Evolutionary conservation across 2,888 invertebrate species (phyloP), one percentile per base, ranked within the genome.

Genomic region (Rhogogaster chlorosoma): DNA sequence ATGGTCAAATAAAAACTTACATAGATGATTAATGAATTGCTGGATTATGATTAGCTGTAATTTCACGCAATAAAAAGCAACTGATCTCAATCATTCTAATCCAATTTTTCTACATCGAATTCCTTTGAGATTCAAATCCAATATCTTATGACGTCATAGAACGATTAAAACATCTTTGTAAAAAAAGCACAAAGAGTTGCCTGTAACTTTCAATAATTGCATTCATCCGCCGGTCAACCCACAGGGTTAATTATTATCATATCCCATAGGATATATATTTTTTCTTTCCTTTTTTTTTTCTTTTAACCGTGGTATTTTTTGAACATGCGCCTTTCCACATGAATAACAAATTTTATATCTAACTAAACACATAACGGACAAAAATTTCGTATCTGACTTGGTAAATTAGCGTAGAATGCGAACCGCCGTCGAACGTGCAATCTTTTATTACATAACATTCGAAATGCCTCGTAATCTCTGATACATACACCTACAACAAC

Each of bases 361-460:
- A n/a, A n/a, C n/a, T n/a, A n/a, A n/a, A n/a, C n/a, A n/a, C n/a
- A n/a, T n/a, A n/a, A n/a, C 6, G 70, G 26, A 9, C 26, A 5
- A 10, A 22, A 12, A 22, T 61, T 29, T 29, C 22, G 10, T 9
- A 61, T 2, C 18, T 70, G 18, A 36, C 70, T 70, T 18, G 70
- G 15, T 36, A 38, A 36, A 29, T 32, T 36, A 7, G n/a, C 9
- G 36, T 70, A 10, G 67, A 67, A 42, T 80, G 84, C 80, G 67
- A 64, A 80, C 78, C 84, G 18, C 78, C 67, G 84, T 45, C 26
- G 26, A 67, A 38, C 64, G 45, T 32, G 9, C 22, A 64, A 64
- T 80, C 53, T 84, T 77, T 67, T 36, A 67, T 84, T 84, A 64
- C 84, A 67, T 84, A 80, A 84, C 32, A 67, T 80, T 64, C 36